Conservation (phyloP, 1,140 invertebrate genomes). For the Zaprionus kolodkinae region DNA sequence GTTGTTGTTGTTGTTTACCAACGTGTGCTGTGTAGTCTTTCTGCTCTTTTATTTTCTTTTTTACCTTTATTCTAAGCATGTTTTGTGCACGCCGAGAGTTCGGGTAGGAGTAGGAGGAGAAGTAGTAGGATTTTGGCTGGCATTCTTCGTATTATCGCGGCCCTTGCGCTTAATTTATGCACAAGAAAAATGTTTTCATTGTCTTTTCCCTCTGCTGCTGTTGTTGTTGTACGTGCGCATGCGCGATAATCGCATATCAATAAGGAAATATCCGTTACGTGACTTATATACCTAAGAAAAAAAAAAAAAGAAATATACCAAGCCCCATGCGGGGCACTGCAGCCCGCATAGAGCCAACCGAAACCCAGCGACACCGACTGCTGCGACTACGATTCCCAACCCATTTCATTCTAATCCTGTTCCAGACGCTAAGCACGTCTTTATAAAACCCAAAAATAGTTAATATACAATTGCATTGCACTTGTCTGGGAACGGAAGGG, state of each 20-base stretch:
- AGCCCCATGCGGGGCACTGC: not conserved
- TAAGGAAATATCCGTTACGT: constrained; percentile 84
- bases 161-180: constrained; percentile 74
- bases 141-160: constrained; percentile 51
- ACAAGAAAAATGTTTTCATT: constrained; percentile 71
- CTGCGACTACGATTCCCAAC: not conserved
- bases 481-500: constrained; percentile 62
- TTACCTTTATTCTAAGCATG: constrained; percentile 78
- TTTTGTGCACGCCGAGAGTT: constrained; percentile 28
- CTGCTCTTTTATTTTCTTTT: constrained; percentile 39
- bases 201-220: constrained; percentile 53
- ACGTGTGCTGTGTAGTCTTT: constrained; percentile 17
- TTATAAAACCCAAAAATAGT: constrained; percentile 62
- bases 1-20: constrained; percentile 41
- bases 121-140: constrained; percentile 24
- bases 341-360: constrained; percentile 5
- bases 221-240: constrained; percentile 69
- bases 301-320: constrained; percentile 32
- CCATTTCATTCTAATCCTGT: constrained; percentile 31
- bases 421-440: constrained; percentile 67
- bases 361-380: not conserved
- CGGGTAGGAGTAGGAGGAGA: not conserved
- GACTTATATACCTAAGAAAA: constrained; percentile 80
- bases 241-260: constrained; percentile 83
- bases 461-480: constrained; percentile 46